These are phyloP conservation scores for Drosophila miranda DNA, from an alignment of 1,140 invertebrate species.

Conservation along the genomic window DNA sequence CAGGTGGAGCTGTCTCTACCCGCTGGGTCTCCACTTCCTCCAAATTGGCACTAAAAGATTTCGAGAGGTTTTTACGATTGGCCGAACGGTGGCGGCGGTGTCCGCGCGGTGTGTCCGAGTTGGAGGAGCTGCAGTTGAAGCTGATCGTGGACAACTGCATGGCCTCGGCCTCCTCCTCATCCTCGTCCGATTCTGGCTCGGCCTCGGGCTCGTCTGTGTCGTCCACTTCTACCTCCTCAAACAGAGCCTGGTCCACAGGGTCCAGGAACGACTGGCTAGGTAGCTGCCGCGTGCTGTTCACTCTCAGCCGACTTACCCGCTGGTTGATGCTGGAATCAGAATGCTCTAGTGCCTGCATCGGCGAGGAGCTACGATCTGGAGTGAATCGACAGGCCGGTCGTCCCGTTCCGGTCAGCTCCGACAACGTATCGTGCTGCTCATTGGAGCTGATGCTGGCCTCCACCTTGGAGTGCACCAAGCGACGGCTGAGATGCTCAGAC, in stretches of 20 bases:
- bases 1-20: background rate
- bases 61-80: constrained; percentile 78
- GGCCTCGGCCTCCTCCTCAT: constrained; percentile 48
- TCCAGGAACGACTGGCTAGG: constrained; percentile 13
- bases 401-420: constrained; percentile 18
- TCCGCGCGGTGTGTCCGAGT: constrained; percentile 71
- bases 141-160: constrained; percentile 69
- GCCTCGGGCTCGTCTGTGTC: constrained; percentile 15
- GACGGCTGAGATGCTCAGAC: constrained; percentile 57
- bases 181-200: constrained; percentile 31
- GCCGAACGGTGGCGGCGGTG: constrained; percentile 62
- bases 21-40: constrained; percentile 36
- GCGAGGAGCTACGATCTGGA: constrained; percentile 74
- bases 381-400: constrained; percentile 59
- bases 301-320: constrained; percentile 54
- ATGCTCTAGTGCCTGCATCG: constrained; percentile 51
- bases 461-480: constrained; percentile 36
- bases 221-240: constrained; percentile 24
- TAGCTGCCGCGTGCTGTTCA: constrained; percentile 50
- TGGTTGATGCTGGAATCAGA: constrained; percentile 68
- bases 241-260: constrained; percentile 8
- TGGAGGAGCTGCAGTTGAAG: constrained; percentile 74
- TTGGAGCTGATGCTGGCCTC: constrained; percentile 25
- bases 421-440: constrained; percentile 42
- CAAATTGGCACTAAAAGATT: constrained; percentile 69